A percentile compares a stretch with the other conserved stretches of the same genome.
phyloP scores from a whole-genome alignment of 2,113 vertebrate genomes.

The Pseudorhombus dupliciocellatus region DNA sequence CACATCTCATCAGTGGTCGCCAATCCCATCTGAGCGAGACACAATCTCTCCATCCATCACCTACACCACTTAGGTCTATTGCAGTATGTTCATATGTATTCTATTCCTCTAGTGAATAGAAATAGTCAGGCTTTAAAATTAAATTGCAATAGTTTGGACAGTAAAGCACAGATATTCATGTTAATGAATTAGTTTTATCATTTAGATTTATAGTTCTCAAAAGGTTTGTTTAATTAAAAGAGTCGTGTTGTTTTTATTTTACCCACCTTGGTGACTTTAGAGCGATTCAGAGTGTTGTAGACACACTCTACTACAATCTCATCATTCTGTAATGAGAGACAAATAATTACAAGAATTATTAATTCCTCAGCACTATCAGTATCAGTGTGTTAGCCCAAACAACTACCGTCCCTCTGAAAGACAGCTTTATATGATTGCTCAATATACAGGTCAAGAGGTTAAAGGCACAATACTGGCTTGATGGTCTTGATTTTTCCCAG shows the following conservation, averaged over 20 bases:
- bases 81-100: too few species aligned
- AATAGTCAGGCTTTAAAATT: too few species aligned
- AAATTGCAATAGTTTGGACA: too few species aligned
- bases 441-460: too few species aligned
- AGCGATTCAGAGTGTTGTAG: conserved; percentile 68
- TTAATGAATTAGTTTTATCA: too few species aligned
- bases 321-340: conserved; percentile 66
- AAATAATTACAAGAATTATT: background rate
- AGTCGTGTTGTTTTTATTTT: background rate
- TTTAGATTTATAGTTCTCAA: too few species aligned
- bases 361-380: background rate
- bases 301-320: conserved; percentile 77
- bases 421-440: too few species aligned
- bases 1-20: conserved; percentile 86
- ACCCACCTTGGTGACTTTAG: conserved; percentile 54
- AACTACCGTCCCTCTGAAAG: background rate
- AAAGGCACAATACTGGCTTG: conserved; percentile 63
- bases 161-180: too few species aligned
- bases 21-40: conserved; percentile 78
- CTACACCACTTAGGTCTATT: too few species aligned
- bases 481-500: conserved; percentile 75
- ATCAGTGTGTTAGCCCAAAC: background rate
- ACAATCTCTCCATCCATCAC: background rate
- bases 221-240: too few species aligned
- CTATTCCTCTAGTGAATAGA: too few species aligned